phyloP scores from a whole-genome alignment of 2,113 vertebrate genomes.

The Dipodomys merriami region DNA sequence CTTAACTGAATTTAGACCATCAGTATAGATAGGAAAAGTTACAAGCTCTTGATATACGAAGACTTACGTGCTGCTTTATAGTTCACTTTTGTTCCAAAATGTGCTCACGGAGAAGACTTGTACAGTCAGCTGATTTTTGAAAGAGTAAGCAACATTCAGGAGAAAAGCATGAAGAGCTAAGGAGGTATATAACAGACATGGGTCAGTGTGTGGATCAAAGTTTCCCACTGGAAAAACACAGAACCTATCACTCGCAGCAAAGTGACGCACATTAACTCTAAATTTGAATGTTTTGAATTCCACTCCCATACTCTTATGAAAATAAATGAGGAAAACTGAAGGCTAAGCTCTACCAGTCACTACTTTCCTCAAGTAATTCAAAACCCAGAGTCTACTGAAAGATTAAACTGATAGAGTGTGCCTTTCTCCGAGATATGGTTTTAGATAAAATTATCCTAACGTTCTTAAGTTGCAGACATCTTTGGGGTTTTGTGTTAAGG shows the following conservation, averaged over 20 bases:
- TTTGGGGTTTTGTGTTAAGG: slow-evolving; percentile 61
- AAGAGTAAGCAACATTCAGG: slow-evolving; percentile 66
- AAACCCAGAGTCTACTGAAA: slow-evolving; percentile 75
- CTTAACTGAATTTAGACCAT: slow-evolving; percentile 9
- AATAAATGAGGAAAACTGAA: slow-evolving; percentile 86
- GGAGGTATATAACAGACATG: neutral
- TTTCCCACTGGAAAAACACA: slow-evolving; percentile 82
- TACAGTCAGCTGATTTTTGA: slow-evolving; percentile 66
- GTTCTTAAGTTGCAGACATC: slow-evolving; percentile 67
- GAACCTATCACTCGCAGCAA: slow-evolving; percentile 71
- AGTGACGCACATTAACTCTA: slow-evolving; percentile 77
- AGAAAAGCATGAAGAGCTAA: slow-evolving; percentile 56
- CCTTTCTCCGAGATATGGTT: slow-evolving; percentile 73
- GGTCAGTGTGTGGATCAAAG: slow-evolving; percentile 67
- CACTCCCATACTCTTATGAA: slow-evolving; percentile 84
- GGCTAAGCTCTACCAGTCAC: slow-evolving; percentile 83
- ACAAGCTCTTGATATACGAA: slow-evolving; percentile 24
- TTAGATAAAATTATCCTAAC: slow-evolving; percentile 77
- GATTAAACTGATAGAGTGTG: slow-evolving; percentile 81
- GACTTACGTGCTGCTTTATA: slow-evolving; percentile 51
- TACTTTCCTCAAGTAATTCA: slow-evolving; percentile 86
- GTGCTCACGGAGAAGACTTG: slow-evolving; percentile 54
- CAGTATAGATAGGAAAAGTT: slow-evolving; percentile 45
- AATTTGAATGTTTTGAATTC: slow-evolving; percentile 83
- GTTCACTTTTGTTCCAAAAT: slow-evolving; percentile 66